Percentiles rank a stretch among this genome's conserved stretches.
These are phyloP conservation scores for Rhimphoctona megacephalus DNA, from an alignment of 2,888 invertebrate species.

Conservation along the genomic window DNA sequence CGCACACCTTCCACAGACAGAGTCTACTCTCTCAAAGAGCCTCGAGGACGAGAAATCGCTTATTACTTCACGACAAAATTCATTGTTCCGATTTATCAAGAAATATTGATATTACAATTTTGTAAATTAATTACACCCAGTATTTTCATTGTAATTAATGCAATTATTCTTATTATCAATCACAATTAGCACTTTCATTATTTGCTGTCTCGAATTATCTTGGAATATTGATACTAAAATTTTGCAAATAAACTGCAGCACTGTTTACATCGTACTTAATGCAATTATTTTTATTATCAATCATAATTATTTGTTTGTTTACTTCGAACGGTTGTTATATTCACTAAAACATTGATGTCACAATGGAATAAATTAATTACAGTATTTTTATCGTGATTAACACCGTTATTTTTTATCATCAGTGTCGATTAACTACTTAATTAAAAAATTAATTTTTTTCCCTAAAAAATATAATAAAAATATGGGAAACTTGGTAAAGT, in stretches of 20 bases:
- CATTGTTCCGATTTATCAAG: not conserved
- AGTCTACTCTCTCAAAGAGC: not conserved
- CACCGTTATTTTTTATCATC: not conserved
- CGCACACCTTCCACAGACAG: constrained; percentile 10
- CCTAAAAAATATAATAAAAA: not conserved
- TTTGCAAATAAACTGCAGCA: too few relatives aligned
- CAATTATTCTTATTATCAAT: not conserved
- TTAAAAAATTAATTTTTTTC: not conserved
- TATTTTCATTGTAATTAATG: not conserved
- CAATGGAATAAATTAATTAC: not conserved
- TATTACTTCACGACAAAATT: constrained; percentile 31
- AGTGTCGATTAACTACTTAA: not conserved
- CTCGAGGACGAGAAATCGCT: constrained; percentile 20
- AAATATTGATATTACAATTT: constrained; percentile 8
- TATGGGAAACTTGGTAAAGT: not conserved
- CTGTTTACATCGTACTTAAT: too few relatives aligned
- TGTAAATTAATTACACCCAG: not conserved
- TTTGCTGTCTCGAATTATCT: not conserved
- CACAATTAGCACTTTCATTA: not conserved
- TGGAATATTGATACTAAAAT: too few relatives aligned
- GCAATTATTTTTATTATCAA: too few relatives aligned
- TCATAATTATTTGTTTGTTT: too few relatives aligned
- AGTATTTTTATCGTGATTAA: not conserved
- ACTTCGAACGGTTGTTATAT: too few relatives aligned
- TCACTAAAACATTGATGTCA: too few relatives aligned